These are phyloP conservation scores for Coreius guichenoti DNA, from an alignment of 2,797 vertebrate species.

Conservation along the genomic window DNA sequence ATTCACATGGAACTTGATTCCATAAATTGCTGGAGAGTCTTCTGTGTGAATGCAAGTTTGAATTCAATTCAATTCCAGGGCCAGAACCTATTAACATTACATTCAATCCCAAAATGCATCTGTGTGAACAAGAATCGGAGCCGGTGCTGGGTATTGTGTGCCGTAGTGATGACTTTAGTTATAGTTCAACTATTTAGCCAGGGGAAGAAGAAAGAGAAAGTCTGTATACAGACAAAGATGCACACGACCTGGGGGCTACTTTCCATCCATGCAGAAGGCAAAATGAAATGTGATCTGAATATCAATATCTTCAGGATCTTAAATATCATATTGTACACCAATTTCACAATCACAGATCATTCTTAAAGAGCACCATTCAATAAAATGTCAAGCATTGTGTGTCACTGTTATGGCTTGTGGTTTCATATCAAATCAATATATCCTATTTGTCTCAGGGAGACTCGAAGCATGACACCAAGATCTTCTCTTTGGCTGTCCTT, in stretches of 20 bases:
- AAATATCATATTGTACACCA: background rate
- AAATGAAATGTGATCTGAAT: too few species aligned
- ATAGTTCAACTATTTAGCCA: background rate
- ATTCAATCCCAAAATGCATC: background rate
- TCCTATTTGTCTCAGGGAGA: slow-evolving; percentile 62
- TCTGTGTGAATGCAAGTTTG: too few species aligned
- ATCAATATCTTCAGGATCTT: too few species aligned
- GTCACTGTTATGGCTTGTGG: background rate
- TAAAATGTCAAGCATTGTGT: background rate
- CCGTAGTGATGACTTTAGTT: background rate
- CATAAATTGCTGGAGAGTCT: too few species aligned
- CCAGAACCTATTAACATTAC: background rate
- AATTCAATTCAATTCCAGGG: background rate
- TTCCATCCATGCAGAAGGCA: too few species aligned
- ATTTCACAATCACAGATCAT: background rate
- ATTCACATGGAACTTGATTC: background rate
- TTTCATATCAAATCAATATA: background rate
- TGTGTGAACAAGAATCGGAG: background rate
- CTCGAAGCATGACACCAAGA: slow-evolving; percentile 65
- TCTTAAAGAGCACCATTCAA: too few species aligned
- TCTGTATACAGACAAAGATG: background rate
- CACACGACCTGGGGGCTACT: too few species aligned
- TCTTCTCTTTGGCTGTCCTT: slow-evolving; percentile 68
- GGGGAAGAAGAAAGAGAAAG: background rate
- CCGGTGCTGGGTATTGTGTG: background rate